Base-by-base conservation (phyloP, 1,140 invertebrate genomes). In the Brachionus plicatilis region DNA sequence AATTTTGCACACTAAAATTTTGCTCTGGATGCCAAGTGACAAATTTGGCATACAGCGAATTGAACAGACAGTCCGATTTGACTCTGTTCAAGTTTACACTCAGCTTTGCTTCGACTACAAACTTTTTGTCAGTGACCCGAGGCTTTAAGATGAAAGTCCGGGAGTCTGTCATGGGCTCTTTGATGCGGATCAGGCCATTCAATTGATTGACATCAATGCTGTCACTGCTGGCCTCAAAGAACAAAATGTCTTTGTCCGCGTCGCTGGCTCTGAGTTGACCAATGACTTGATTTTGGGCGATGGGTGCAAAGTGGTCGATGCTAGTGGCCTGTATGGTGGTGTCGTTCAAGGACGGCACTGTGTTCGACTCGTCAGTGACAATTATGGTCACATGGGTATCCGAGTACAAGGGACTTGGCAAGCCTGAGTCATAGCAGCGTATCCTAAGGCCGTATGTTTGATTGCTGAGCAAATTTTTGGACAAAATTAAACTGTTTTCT, bases 361-460 rank as follows among this genome's bases (percentile, higher is more conserved):
- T 82, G 53, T 43, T 65, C 9, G 79, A 82, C 41, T 82, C 79
- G 29, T 82, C 79, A 9, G 79, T 82, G 1, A 82, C 43, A 65
- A 43, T 43, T 20, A 82, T 41, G 4, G 50, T 82, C 53, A 82
- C 17, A 20, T 14, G 41, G 24, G 79, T 65, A 20, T 82, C 79
- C 6, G 50, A 11, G 27, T 27, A 82, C 17, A 82, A 27, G 12
- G 79, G 53, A 47, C 45, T 50, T 14, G 79, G 79, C 14, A 60
- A 47, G 1, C 79, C 79, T 37, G 79, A 65, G n/a, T 82, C 79
- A 27, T 82, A 82, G 41, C 79, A 82, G 17, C 79, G 53, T 20
- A 68, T 17, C 33, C 37, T 43, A 9, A 82, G 33, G 37, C 33
- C 37, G 29, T 82, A 82, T 8, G 50, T 65, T 65, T 65, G 53